Conservation (phyloP, 2,113 vertebrate genomes). For the Lepus timidus region DNA sequence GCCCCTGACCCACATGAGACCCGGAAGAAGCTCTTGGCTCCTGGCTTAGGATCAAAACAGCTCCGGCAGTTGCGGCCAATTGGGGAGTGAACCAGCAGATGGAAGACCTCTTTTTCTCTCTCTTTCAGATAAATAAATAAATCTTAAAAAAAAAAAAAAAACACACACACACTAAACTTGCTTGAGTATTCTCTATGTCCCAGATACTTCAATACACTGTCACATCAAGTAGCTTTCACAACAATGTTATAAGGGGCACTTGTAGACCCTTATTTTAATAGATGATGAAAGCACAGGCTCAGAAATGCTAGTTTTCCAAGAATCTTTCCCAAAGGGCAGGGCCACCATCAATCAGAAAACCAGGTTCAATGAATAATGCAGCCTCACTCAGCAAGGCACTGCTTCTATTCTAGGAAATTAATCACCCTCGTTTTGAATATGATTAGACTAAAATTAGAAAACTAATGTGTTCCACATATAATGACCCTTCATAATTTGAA, state of each 20-base stretch:
- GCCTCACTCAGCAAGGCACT: neutral
- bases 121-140: too few species aligned
- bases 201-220: neutral
- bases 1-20: too few species aligned
- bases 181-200: neutral
- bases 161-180: neutral
- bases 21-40: too few species aligned
- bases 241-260: neutral
- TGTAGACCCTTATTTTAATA: slow-evolving; percentile 41
- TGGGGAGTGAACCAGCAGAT: too few species aligned
- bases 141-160: too few species aligned
- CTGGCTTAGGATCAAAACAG: too few species aligned
- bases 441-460: slow-evolving; percentile 47
- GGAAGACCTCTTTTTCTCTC: too few species aligned
- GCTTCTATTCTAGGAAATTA: neutral
- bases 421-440: slow-evolving; percentile 12
- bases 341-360: neutral
- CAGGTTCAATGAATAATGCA: neutral
- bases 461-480: neutral
- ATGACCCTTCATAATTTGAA: neutral
- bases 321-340: neutral
- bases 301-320: slow-evolving; percentile 3
- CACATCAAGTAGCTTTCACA: neutral
- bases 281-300: neutral
- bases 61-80: too few species aligned